A percentile compares a stretch with the other conserved stretches of the same genome.
Conservation (phyloP, 2,113 vertebrate genomes). For the Sialia sialis region DNA sequence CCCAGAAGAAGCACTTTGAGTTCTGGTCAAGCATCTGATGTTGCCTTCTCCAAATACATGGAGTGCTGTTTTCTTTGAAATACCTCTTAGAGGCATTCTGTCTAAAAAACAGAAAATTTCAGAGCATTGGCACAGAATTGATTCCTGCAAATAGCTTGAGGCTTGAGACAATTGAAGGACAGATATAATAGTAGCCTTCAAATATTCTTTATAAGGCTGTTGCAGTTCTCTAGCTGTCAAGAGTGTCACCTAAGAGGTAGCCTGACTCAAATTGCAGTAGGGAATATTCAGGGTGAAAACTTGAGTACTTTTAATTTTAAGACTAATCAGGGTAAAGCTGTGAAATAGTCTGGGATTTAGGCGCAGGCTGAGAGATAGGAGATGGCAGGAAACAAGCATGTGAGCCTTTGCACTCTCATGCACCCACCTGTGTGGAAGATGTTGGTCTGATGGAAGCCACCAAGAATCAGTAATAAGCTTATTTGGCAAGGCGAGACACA, state of each 20-base stretch:
- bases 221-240: neutral
- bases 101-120: neutral
- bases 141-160: neutral
- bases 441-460: neutral
- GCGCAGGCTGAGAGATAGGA: neutral
- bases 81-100: neutral
- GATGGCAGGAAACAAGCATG: neutral
- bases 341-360: neutral
- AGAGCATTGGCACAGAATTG: accelerated
- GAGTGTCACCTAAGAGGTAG: neutral
- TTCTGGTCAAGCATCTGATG: neutral
- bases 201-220: neutral
- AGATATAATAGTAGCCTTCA: neutral
- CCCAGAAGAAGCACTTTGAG: neutral
- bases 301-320: neutral
- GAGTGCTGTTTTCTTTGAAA: neutral
- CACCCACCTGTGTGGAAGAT: neutral
- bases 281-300: neutral
- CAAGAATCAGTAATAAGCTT: neutral
- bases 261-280: neutral
- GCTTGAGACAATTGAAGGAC: neutral
- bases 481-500: neutral
- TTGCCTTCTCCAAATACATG: neutral
- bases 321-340: neutral
- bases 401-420: neutral